Conservation (phyloP, 1,140 invertebrate species). For the Bombus breviceps region DNA sequence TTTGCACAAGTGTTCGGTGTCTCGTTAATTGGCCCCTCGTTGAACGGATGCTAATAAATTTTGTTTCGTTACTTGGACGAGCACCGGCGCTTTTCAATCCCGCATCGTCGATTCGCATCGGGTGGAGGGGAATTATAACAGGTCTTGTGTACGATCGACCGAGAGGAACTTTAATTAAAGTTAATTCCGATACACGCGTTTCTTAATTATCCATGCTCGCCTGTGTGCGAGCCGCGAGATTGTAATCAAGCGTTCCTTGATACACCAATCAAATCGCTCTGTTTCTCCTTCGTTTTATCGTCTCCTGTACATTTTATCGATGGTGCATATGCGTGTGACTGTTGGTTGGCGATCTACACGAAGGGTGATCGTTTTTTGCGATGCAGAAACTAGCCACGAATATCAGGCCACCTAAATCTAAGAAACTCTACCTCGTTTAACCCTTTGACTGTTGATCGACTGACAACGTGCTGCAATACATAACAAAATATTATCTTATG, state of each 20-base stretch:
- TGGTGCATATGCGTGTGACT: neutral
- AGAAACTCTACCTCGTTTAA: no score
- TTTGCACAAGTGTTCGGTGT: constrained; percentile 74
- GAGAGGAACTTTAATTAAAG: constrained; percentile 1
- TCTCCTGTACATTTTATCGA: neutral
- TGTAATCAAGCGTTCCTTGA: neutral
- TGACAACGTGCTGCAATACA: no score
- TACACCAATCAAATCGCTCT: neutral
- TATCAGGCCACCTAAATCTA: no score
- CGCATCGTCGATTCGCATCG: neutral
- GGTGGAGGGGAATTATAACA: neutral
- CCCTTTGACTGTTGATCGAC: no score
- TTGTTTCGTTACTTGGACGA: constrained; percentile 46
- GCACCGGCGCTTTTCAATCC: neutral
- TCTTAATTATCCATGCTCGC: neutral
- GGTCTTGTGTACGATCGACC: neutral
- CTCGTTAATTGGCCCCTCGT: constrained; percentile 65
- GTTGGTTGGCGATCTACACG: no score
- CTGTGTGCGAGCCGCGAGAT: neutral
- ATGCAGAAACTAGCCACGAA: no score
- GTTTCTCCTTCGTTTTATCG: neutral
- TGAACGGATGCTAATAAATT: constrained; percentile 67
- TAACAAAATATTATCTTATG: no score
- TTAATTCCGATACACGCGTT: neutral
- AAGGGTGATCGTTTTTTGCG: neutral